These are phyloP conservation scores for Halisarca cf. caerulea DNA, from an alignment of 37 sponge, comb jelly and placozoan genomes.

Conservation along the genomic window DNA sequence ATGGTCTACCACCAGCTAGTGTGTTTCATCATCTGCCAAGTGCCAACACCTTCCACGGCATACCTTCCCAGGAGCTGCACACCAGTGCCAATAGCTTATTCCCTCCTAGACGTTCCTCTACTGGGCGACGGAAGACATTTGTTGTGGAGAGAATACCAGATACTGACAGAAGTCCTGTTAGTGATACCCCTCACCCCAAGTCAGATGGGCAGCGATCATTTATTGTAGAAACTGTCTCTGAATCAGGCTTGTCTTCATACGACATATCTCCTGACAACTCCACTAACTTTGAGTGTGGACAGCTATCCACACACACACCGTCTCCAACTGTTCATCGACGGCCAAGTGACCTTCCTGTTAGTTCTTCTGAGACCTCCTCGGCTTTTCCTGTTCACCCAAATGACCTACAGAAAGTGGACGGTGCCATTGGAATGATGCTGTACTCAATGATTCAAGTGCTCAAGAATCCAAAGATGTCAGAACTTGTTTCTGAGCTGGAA, in stretches of 20 bases:
- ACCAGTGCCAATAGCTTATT: background rate
- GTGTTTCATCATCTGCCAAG: no score
- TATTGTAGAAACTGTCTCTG: background rate
- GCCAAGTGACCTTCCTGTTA: background rate
- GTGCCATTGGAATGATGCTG: conserved; percentile 3
- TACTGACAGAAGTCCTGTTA: background rate
- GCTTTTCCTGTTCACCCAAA: background rate
- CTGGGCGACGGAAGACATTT: background rate
- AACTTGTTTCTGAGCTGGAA: conserved; percentile 15
- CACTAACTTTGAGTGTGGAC: no score
- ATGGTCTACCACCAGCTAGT: no score
- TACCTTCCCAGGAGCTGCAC: no score
- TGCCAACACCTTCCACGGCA: no score
- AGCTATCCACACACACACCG: no score
- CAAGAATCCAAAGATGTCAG: conserved; percentile 18
- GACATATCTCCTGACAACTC: no score
- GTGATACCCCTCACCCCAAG: no score
- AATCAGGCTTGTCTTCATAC: background rate
- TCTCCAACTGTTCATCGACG: no score
- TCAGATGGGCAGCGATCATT: background rate
- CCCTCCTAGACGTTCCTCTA: background rate
- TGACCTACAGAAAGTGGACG: background rate
- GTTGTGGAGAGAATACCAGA: background rate
- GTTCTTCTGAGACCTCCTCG: background rate
- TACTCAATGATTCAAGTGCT: conserved; percentile 31